phyloP scores from a whole-genome alignment of 92 coral and sea anemone genomes.

The Porites lobata region DNA sequence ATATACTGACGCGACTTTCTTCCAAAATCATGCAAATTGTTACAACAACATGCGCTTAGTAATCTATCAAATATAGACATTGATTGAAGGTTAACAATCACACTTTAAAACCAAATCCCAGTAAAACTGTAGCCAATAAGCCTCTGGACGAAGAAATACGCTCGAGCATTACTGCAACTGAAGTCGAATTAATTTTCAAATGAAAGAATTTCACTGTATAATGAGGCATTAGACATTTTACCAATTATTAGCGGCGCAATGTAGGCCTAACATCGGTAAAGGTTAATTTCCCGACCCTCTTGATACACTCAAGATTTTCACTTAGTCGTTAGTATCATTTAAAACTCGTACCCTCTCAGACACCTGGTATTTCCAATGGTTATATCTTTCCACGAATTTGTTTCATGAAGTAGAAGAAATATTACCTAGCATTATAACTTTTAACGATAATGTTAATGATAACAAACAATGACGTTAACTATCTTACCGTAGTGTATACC shows the following conservation, averaged over 20 bases:
- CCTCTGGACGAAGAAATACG: no score
- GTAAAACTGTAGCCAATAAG: no score
- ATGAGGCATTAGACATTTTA: neutral
- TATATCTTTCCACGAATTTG: no score
- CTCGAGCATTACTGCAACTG: neutral
- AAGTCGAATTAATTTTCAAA: conserved; percentile 19
- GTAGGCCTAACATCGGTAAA: conserved; percentile 2
- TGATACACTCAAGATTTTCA: conserved; percentile 33
- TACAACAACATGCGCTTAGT: no score
- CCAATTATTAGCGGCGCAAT: conserved; percentile 14
- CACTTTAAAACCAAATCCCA: no score
- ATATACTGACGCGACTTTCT: neutral
- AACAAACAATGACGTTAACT: neutral
- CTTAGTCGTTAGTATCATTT: conserved; percentile 13
- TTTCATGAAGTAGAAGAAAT: neutral
- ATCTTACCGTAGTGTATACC: conserved; percentile 76
- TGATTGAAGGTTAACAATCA: no score
- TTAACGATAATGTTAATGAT: neutral
- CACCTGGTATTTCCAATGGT: neutral
- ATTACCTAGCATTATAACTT: neutral
- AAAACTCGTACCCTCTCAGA: neutral
- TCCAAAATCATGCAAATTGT: neutral
- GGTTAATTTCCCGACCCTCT: conserved; percentile 39
- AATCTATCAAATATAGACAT: no score
- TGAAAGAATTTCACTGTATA: neutral